Evolutionary conservation across 1,140 invertebrate species (phyloP), one percentile per base, ranked within the genome.

Genomic region (Pomacea maculata): DNA sequence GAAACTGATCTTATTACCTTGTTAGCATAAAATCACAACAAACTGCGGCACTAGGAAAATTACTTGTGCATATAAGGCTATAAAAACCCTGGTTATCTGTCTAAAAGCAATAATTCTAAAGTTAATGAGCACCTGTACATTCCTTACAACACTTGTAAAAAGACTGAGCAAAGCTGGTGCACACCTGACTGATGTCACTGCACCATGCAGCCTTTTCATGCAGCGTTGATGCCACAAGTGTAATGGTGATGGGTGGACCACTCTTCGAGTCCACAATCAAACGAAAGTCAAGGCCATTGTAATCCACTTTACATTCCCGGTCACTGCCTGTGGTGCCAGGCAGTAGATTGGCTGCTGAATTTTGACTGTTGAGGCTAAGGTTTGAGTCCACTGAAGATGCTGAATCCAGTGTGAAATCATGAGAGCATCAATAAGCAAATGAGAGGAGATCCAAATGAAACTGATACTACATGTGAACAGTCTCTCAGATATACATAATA

Each of bases 201-300:
- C 97, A 97, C 97, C 97, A 98, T 4, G 96, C 96, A 15, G 96
- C 95, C 91, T 98, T 98, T 87, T 98, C 97, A 92, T 97, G 95
- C 73, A 95, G 93, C 9, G 95, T 95, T 21, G 95, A 94, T 54
- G 96, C 95, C 68, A 96, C 92, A 29, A 98, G 92, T 91, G 96
- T 96, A 45, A 97, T 94, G 14, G 92, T 93, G 10, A 94, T 88
- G 81, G 93, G 87, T 90, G 93, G 82, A 92, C 92, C 93, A 85
- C 84, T 91, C 86, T 88, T 94, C 90, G 89, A 93, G 92, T 92
- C 90, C 45, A 91, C 88, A 70, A 97, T 93, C 77, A 97, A 94
- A 92, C 97, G 97, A 90, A 98, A 98, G 90, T 98, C 96, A 74
- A 96, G 94, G 82, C 95, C 96, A 89, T 96, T 95, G 86, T 95